phyloP scores from a whole-genome alignment of 2,797 vertebrate species.

The Lycodopsis pacificus region DNA sequence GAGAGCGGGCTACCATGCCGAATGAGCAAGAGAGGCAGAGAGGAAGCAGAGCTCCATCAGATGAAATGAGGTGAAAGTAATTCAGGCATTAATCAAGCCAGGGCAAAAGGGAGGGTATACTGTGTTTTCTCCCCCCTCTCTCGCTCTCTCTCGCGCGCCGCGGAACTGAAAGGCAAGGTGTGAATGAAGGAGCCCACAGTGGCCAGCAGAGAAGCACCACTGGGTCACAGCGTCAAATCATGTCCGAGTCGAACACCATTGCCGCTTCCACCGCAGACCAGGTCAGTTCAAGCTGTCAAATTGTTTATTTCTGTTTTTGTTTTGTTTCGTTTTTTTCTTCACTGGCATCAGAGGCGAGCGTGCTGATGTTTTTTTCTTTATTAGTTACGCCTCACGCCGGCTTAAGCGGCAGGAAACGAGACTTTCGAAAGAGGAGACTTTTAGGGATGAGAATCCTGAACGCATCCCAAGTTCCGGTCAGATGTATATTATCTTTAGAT shows the following conservation, averaged over 20 bases:
- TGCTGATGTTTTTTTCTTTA: slow-evolving; percentile 22
- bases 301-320: slow-evolving; percentile 25
- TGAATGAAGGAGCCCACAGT: slow-evolving; percentile 87
- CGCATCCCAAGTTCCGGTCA: slow-evolving; percentile 61
- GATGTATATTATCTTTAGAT: slow-evolving; percentile 79
- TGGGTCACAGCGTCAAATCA: slow-evolving; percentile 84
- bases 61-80: slow-evolving; percentile 92
- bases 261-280: slow-evolving; percentile 82
- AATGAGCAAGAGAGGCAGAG: slow-evolving; percentile 89
- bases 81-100: slow-evolving; percentile 90
- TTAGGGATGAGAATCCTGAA: slow-evolving; percentile 8
- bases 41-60: slow-evolving; percentile 89
- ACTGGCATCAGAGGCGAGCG: slow-evolving; percentile 4
- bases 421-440: slow-evolving; percentile 18
- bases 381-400: slow-evolving; percentile 11
- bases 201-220: slow-evolving; percentile 81
- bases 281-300: slow-evolving; percentile 81
- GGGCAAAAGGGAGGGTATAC: slow-evolving; percentile 86
- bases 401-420: slow-evolving; percentile 23
- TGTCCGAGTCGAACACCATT: slow-evolving; percentile 84
- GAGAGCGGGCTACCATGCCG: slow-evolving; percentile 84
- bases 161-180: slow-evolving; percentile 86
- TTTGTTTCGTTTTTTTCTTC: neutral
- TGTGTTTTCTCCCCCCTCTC: slow-evolving; percentile 69
- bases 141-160: slow-evolving; percentile 41